These are phyloP conservation scores for Gadus chalcogrammus DNA, from an alignment of 2,113 vertebrate genomes.

Conservation along the genomic window DNA sequence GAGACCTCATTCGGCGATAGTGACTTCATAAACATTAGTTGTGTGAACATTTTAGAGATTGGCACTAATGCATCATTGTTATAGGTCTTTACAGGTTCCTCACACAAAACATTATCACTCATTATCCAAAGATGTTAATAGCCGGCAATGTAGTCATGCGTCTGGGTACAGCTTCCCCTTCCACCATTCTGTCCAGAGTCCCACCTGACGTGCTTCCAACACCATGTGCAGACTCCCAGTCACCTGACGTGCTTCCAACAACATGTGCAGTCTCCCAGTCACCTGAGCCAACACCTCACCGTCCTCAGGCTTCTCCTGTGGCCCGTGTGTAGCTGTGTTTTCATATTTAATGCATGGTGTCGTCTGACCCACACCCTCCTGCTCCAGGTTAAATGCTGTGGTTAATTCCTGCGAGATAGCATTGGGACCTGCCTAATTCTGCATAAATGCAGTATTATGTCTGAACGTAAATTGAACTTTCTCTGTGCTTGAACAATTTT, in stretches of 20 bases:
- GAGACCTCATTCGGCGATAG: too few relatives aligned
- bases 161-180: too few relatives aligned
- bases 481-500: background rate
- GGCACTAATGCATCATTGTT: background rate
- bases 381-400: constrained; percentile 7
- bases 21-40: background rate
- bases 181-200: too few relatives aligned
- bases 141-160: too few relatives aligned
- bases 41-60: background rate
- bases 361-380: constrained; percentile 27
- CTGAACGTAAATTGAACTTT: background rate
- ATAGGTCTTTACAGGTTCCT: too few relatives aligned
- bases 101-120: too few relatives aligned
- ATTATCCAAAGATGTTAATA: too few relatives aligned
- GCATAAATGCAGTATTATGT: too few relatives aligned
- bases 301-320: constrained; percentile 23
- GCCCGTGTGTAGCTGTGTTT: constrained; percentile 53
- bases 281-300: constrained; percentile 2
- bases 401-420: too few relatives aligned
- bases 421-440: too few relatives aligned
- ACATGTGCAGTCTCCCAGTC: background rate
- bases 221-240: background rate
- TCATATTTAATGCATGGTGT: constrained; percentile 59
- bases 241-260: background rate
- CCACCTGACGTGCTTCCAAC: too few relatives aligned